phyloP scores from a whole-genome alignment of 1,140 invertebrate genomes.

The Macrobrachium rosenbergii region DNA sequence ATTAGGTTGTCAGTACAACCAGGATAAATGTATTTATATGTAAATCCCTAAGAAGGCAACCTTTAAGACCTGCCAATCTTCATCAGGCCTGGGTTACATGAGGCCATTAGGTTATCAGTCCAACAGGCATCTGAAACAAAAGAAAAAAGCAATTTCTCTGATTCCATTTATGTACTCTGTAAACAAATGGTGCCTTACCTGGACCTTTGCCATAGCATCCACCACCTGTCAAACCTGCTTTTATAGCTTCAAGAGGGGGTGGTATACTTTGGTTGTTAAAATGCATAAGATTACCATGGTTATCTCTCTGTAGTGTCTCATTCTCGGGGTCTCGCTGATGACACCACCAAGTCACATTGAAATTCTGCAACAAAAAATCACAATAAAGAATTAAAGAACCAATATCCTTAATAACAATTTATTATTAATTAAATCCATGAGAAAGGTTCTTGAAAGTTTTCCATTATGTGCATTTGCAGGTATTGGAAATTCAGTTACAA shows the following conservation, averaged over 20 bases:
- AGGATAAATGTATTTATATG: no score
- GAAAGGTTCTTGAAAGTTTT: no score
- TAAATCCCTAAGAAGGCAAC: no score
- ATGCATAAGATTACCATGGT: background rate
- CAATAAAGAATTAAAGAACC: background rate
- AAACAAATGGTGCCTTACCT: background rate
- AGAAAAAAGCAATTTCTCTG: no score
- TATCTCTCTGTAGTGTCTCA: background rate
- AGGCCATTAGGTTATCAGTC: no score
- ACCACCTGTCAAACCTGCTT: conserved; percentile 4
- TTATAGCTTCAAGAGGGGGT: background rate
- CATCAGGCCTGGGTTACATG: no score
- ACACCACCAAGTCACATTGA: conserved; percentile 41
- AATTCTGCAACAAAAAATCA: conserved; percentile 1
- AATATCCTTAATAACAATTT: background rate
- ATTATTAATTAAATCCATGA: background rate
- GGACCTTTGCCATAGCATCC: conserved; percentile 43
- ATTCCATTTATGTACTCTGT: no score
- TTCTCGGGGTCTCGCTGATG: background rate
- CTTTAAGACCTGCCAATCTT: no score
- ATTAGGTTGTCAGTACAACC: no score
- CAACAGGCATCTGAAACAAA: no score
- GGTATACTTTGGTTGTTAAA: conserved; percentile 22
- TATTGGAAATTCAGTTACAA: no score
- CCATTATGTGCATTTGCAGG: no score